Evolutionary conservation across 2,113 vertebrate genomes (phyloP), one percentile per base, ranked within the genome.

Genomic region (Dipodomys stephensi): DNA sequence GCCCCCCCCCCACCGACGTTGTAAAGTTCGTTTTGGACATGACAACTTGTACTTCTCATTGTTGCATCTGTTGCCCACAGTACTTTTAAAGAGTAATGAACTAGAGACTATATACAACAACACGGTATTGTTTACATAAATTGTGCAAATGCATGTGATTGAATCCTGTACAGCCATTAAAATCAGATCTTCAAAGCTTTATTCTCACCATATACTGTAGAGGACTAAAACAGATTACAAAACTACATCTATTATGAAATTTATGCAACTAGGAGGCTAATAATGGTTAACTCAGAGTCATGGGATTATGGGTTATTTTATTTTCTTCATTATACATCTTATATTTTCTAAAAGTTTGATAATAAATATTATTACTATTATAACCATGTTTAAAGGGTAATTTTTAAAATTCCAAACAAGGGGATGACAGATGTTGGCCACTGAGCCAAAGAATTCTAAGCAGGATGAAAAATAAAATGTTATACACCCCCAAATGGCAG

Each of bases 381-480:
- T 57, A 89, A 94, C 49, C 80, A 84, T 84, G 72, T 88, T 93
- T 49, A 88, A 80, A 94, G 65, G 28, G 20, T 92, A 81, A 94
- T 92, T 96, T 39, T 67, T 72, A 93, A 87, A 82, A 91, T 94
- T 53, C 77, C 87, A 94, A 89, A 20, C 27, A 19, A 87, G 25
- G 4, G 15, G 20, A 93, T 57, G 20, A 88, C 91, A 95, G 87
- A 90, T 92, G 90, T 85, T 90, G 78, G 84, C 86, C 91, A 80
- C 6, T 68, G 53, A 94, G 78, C 39, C 67, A 95, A 46, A 46
- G 80, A 87, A 96, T 94, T 92, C 89, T 93, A 95, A 93, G 78
- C 57, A 84, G 79, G 74, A 79, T 85, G 60, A 69, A 84, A 96
- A 95, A 91, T 85, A 57, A 76, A 88, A 46, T 64, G 53, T 35